Percentiles rank a stretch among this genome's conserved stretches.
Evolutionary conservation across 2,888 invertebrate genomes (phyloP).

Genomic region (Arctia plantaginis): DNA sequence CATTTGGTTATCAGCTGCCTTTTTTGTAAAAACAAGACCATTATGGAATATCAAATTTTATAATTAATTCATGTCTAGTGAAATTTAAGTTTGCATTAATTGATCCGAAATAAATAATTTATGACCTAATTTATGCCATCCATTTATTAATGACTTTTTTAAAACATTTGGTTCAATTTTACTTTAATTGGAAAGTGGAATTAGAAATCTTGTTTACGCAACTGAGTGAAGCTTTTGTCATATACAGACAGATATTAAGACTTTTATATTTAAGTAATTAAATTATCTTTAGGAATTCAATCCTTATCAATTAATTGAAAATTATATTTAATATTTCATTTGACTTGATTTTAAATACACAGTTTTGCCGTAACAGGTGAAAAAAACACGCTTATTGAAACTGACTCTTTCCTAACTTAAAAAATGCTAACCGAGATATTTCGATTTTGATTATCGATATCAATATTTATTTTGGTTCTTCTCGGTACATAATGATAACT

Average conservation of each 20-base stretch:
- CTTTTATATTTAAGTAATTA: background rate
- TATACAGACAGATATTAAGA: background rate
- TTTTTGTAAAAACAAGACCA: conserved; percentile 14
- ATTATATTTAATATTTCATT: background rate
- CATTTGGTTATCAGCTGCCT: conserved; percentile 6
- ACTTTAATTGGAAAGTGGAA: conserved; percentile 28
- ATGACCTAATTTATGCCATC: background rate
- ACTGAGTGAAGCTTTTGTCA: background rate
- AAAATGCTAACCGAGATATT: too few relatives aligned
- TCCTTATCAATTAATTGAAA: background rate
- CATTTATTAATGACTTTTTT: conserved; percentile 10
- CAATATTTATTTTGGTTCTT: too few relatives aligned
- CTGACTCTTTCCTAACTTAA: too few relatives aligned
- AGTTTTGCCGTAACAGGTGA: too few relatives aligned
- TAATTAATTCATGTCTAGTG: conserved; percentile 24
- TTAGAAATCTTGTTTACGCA: conserved; percentile 14
- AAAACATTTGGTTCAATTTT: background rate
- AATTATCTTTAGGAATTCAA: background rate
- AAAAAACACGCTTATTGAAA: too few relatives aligned
- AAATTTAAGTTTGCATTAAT: conserved; percentile 45
- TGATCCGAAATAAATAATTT: conserved; percentile 19
- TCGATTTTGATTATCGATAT: too few relatives aligned
- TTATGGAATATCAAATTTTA: conserved; percentile 2
- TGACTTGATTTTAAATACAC: background rate
- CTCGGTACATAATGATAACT: too few relatives aligned